Evolutionary conservation across 2,113 vertebrate species (phyloP), one percentile per base, ranked within the genome.

Genomic region (Ptychochromis oligacanthus): DNA sequence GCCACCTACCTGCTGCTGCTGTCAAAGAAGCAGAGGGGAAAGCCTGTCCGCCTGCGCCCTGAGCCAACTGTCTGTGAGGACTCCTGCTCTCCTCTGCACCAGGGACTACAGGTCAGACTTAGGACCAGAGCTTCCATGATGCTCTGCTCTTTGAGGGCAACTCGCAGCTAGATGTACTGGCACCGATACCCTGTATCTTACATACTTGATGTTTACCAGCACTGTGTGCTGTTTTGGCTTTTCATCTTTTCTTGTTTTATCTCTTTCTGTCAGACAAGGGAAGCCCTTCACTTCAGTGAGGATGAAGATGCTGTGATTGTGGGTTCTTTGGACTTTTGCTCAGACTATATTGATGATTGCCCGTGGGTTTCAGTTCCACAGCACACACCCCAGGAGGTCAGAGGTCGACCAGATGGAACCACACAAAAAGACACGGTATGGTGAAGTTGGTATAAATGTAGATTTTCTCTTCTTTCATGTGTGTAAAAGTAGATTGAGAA

Each of bases 1-100:
- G 97, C 97, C 65, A 97, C 95, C 0, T 99, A 99, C 88, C 95
- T 99, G 78, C 93, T 99, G 91, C 97, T 99, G 88, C 95, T 97
- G 14, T 94, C 96, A 70, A 97, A 96, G 95, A 99, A 99, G 93
- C 88, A 91, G 90, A 95, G 87, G 18, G 98, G 97, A 55, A 97
- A 95, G 59, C 94, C 94, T 8, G 91, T 97, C 79, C 94, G 94
- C n/a, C 93, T 99, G 62, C 77, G 91, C 76, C 87, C 85, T 0
- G 38, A 91, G 62, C 67, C 43, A 31, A 36, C 52, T 9, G 75
- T n/a, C 36, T 91, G 76, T 36, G 87, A 89, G 34, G 34, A 76
- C 59, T 49, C 55, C 56, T 22, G 72, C 31, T 83, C 92, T 11
- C 95, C 91, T 20, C 79, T 86, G 0, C 90, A 87, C 38, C 89